Base-by-base conservation (phyloP, 2,888 invertebrate genomes). In the Beris morrisii region DNA sequence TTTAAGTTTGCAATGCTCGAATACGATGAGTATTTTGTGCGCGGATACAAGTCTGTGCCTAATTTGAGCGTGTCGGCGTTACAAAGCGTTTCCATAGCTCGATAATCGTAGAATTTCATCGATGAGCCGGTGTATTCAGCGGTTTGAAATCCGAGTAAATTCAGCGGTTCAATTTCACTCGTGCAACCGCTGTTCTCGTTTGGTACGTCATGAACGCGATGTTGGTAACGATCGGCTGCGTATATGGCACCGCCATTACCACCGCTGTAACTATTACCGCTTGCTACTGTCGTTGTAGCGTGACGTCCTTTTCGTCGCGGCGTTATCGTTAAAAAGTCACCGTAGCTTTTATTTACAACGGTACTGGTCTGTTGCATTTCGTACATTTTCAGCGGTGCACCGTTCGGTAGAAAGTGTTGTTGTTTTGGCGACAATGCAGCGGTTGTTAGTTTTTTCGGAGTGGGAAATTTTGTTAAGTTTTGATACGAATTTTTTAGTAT, bases 21-120 rank as follows among this genome's bases (percentile, higher is more conserved):
- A 59, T 64, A 28, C 6, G 67, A 54, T 6, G 56, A 31, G 32
- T 45, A 55, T 22, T 55, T 64, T 1, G 6, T 28, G 4, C 67
- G 65, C 28, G 43, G 44, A 54, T 65, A 69, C 68, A 76, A 74
- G 5, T 77, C 75, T 32, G 75, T 72, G 2, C 77, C 78, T 6
- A 79, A 73, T 50, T 78, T 77, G 5, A 78, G 67, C 0, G 78
- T 79, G 55, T 79, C 78, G 1, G 76, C 75, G 67, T 78, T 79
- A 66, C 77, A 76, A 4, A 79, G 70, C 2, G 75, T 75, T 55
- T 79, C 77, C 73, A 78, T 74, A 2, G 56, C 38, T 43, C 76
- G 74, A 64, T 77, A 77, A 53, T 78, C 77, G 13, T 76, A 73
- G 50, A 74, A 74, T 65, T 71, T 70, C 46, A 74, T 72, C 2